Evolutionary conservation across 2,797 vertebrate species (phyloP).

Genomic region (Acrossocheilus wenchowensis): DNA sequence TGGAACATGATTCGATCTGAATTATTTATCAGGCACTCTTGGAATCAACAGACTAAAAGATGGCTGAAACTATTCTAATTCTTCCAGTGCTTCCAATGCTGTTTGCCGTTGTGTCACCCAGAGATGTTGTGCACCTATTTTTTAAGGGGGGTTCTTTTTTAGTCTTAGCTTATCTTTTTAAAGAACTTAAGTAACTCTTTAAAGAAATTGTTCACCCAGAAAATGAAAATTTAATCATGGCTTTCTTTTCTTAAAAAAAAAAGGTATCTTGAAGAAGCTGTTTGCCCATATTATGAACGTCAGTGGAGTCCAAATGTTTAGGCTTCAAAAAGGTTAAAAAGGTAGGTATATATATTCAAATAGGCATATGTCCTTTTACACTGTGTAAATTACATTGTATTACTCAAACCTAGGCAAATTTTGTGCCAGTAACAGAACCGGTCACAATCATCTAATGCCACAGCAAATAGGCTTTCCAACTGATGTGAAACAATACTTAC

Average conservation of each 20-base stretch:
- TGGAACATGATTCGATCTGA: constrained; percentile 23
- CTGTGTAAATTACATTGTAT: neutral
- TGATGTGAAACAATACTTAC: neutral
- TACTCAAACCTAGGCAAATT: neutral
- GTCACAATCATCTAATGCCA: neutral
- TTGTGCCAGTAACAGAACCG: neutral
- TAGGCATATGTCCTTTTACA: no score
- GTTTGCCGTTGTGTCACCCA: neutral
- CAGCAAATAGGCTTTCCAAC: neutral
- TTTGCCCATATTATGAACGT: neutral
- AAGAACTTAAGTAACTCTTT: neutral
- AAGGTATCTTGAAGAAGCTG: neutral
- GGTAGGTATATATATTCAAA: neutral
- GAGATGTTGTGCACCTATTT: neutral
- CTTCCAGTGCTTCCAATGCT: constrained; percentile 4
- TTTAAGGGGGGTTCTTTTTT: neutral
- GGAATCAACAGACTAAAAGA: constrained; percentile 40
- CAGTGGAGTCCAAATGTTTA: neutral
- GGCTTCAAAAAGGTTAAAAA: neutral
- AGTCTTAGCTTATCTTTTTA: neutral
- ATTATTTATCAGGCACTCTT: constrained; percentile 51
- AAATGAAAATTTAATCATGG: neutral
- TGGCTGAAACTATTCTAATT: neutral
- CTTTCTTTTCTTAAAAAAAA: neutral
- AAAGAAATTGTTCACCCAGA: neutral